Evolutionary conservation across 2,888 invertebrate species (phyloP), one percentile per base, ranked within the genome.

Genomic region (Xestia ashworthii): DNA sequence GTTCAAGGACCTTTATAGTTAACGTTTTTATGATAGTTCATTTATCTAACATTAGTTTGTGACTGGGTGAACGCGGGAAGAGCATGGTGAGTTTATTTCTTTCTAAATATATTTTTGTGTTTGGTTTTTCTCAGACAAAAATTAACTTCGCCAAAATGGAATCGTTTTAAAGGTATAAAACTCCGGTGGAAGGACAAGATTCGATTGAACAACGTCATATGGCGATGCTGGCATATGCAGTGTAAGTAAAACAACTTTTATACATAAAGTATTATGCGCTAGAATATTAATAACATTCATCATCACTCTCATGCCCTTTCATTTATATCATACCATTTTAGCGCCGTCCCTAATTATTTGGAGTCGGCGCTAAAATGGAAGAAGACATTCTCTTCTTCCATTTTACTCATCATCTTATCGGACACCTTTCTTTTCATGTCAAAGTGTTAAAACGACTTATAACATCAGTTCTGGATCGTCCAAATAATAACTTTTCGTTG

Each of bases 201-300:
- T 92, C 98, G 99, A 89, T 97, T 99, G 91, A 99, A 99, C 97
- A 99, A 99, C 96, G 99, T 99, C 89, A 99, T 99, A 93, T 99
- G 99, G 99, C 97, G 99, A 94, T 99, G 99, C 95, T 99, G 99
- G 99, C 99, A 99, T 95, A 99, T 99, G 98, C 99, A 99, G 95
- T 99, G 99, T 99, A 96, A 98, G 98, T 88, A 73, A 16, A 25
- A 9, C 67, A 32, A 22, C 25, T 70, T 85, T 71, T 73, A 97
- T 83, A 81, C 83, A n/a, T 25, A 48, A 8, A 64, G 64, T 41
- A 64, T 41, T 60, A 16, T 1, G 32, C 16, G 16, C 32, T 60
- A 16, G 58, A 58, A 58, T 58, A 25, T 58, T 58, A 25, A 25
- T 58, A 50, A 19, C 19, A 16, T 19, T 19, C 48, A 48, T 48